Base-by-base conservation (phyloP, 1,140 invertebrate genomes). In the Tetragnatha versicolor region DNA sequence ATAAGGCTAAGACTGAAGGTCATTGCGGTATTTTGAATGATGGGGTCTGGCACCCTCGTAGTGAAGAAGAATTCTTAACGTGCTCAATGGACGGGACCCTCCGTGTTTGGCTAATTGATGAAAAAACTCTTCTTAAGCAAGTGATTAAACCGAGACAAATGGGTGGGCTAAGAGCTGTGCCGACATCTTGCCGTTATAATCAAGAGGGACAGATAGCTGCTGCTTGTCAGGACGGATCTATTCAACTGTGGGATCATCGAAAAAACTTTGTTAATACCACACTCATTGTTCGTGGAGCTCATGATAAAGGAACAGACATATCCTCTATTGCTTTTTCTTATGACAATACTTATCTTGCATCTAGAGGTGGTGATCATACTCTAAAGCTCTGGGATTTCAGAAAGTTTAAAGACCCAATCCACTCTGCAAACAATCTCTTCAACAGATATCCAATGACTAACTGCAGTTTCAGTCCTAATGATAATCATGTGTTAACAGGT, bases 231-330 rank as follows among this genome's bases (percentile, higher is more conserved):
- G 98, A 99, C 86, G 98, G 98, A 2, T 98, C 95, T 0, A 92
- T 99, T 82, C 97, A 98, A 86, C 92, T 98, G 86, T 99, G 97
- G 97, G 98, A 99, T 85, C 92, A 95, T 63, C 89, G 96, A 47
- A 90, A 88, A 83, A 83, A 84, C 76, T 90, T 88, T 85, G 89
- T 91, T 83, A 97, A 95, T 83, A 94, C 95, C 0, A 89, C 91
- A 0, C 87, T 92, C 58, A 85, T 93, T 35, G 86, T 95, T 2
- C 88, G 95, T 78, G 90, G 89, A 66, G 96, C 94, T 0, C 98
- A 99, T 86, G 87, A 89, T 73, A 92, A 91, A 82, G 91, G 91
- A 6, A 88, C 88, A 0, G 94, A 98, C 84, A 94, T 95, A 37
- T 93, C 93, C 0, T 92, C 91, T 63, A 86, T 99, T 27, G 87